Percentiles rank a stretch among this genome's conserved stretches.
phyloP scores from a whole-genome alignment of 1,140 invertebrate species.

The Conus ventricosus region DNA sequence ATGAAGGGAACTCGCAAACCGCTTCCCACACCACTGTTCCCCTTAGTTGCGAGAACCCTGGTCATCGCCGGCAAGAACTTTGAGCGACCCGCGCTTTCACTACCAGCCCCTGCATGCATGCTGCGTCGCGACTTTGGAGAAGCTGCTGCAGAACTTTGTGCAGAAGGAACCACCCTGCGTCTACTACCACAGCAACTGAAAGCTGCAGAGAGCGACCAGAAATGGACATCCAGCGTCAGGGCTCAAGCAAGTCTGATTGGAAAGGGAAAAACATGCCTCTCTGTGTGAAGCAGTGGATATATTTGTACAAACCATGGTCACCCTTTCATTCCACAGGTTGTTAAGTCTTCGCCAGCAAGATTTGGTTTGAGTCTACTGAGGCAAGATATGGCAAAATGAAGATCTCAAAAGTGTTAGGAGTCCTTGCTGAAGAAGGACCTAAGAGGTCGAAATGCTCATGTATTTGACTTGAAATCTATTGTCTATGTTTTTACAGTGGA shows the following conservation, averaged over 20 bases:
- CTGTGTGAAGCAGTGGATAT: too few species aligned
- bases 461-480: too few species aligned
- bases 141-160: conserved; percentile 70
- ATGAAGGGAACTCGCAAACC: conserved; percentile 69
- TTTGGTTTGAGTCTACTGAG: too few species aligned
- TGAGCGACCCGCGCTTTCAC: conserved; percentile 67
- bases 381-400: too few species aligned
- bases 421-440: too few species aligned
- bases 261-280: conserved; percentile 47
- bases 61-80: conserved; percentile 75
- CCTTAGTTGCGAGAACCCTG: conserved; percentile 70
- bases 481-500: too few species aligned
- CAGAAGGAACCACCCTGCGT: conserved; percentile 66
- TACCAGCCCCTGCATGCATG: conserved; percentile 69
- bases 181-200: conserved; percentile 68
- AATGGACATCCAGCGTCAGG: conserved; percentile 72
- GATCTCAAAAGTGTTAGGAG: too few species aligned
- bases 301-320: too few species aligned
- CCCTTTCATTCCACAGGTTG: too few species aligned
- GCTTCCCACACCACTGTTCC: conserved; percentile 72
- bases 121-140: conserved; percentile 70
- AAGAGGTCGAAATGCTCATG: too few species aligned
- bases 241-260: conserved; percentile 72
- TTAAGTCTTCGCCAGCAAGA: too few species aligned
- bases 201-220: conserved; percentile 67